Conservation (phyloP, 2,797 vertebrate species). For the Myripristis murdjan region DNA sequence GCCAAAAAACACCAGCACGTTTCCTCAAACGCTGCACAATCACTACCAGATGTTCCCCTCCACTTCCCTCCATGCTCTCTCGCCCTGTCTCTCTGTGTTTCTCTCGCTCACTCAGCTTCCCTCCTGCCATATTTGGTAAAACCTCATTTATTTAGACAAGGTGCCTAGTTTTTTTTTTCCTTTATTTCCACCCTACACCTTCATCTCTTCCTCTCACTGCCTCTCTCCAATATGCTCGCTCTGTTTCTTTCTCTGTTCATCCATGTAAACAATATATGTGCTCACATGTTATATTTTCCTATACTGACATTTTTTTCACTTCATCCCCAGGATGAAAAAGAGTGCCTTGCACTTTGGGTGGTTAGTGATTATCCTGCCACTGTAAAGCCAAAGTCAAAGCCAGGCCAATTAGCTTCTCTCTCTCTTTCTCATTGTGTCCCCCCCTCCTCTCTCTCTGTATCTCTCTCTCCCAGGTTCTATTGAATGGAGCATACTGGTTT, state of each 20-base stretch:
- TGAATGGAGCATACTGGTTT: conserved; percentile 91
- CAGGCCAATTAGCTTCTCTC: not conserved
- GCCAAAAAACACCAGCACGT: conserved; percentile 80
- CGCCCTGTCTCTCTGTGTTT: not conserved
- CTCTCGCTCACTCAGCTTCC: not conserved
- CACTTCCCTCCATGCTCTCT: conserved; percentile 7
- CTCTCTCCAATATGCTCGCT: not conserved
- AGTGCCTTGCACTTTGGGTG: not conserved
- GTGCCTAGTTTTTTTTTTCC: not conserved
- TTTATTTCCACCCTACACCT: not conserved
- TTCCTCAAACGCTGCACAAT: conserved; percentile 88
- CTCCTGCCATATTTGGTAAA: not conserved
- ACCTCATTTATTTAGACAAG: not conserved
- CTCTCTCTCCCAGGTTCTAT: conserved; percentile 63
- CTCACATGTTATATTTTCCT: not conserved
- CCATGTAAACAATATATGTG: no score
- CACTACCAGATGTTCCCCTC: conserved; percentile 87
- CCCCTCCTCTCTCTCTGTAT: not conserved
- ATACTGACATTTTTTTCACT: not conserved
- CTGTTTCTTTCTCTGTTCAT: not conserved
- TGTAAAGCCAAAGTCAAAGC: not conserved
- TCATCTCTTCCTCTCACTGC: not conserved
- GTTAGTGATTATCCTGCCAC: not conserved
- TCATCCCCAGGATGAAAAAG: not conserved
- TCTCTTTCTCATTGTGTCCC: not conserved